Evolutionary conservation across 2,113 vertebrate genomes (phyloP).

Genomic region (Ovis canadensis): DNA sequence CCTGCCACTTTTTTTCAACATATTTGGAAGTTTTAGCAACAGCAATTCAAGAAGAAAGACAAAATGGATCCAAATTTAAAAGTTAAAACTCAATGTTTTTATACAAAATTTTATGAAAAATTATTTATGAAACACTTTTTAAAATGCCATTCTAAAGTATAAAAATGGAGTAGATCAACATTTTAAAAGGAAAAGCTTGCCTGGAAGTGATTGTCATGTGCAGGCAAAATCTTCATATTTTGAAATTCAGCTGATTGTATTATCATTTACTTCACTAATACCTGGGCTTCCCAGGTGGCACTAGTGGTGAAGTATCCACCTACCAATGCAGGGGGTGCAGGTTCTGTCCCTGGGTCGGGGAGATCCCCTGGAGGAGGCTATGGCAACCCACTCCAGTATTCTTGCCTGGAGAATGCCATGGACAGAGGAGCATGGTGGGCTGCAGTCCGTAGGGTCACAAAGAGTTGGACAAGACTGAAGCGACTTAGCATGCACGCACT

Average conservation of each 20-base stretch:
- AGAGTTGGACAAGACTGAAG: neutral
- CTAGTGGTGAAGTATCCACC: neutral
- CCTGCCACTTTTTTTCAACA: neutral
- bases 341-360: neutral
- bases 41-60: neutral
- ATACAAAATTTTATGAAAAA: neutral
- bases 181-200: slow-evolving; percentile 25
- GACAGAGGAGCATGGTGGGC: neutral
- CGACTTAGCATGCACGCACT: rapidly evolving
- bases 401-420: neutral
- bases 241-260: neutral
- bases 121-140: neutral
- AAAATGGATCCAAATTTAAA: neutral
- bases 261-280: neutral
- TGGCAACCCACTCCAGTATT: neutral
- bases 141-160: neutral
- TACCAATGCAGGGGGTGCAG: neutral
- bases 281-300: neutral
- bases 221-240: neutral
- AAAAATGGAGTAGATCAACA: neutral
- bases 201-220: neutral
- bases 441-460: neutral
- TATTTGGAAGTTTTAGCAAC: neutral
- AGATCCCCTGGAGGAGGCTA: neutral
- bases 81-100: neutral